These are phyloP conservation scores for Antechinus stuartii DNA, from an alignment of 2,113 vertebrate genomes.

Conservation along the genomic window DNA sequence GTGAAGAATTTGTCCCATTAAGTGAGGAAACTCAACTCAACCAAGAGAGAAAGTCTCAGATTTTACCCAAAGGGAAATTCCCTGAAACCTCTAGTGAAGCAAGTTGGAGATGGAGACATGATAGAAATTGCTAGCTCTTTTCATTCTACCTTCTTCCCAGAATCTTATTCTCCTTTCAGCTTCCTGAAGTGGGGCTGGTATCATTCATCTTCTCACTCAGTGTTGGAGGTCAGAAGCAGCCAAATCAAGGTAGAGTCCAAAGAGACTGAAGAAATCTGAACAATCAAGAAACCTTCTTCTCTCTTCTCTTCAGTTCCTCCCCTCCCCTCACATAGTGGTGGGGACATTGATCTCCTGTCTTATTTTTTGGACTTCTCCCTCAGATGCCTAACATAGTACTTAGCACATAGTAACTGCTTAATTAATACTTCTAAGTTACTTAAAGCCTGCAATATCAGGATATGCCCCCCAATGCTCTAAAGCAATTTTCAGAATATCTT, in stretches of 20 bases:
- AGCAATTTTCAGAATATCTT: conserved; percentile 69
- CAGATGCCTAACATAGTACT: background rate
- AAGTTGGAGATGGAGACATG: background rate
- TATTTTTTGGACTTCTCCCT: background rate
- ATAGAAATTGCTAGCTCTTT: background rate
- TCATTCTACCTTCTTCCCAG: background rate
- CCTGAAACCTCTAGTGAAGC: background rate
- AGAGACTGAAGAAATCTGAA: background rate
- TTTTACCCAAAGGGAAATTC: background rate
- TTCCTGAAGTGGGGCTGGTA: background rate
- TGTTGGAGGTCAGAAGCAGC: background rate
- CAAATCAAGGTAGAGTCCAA: background rate
- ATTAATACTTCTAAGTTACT: background rate
- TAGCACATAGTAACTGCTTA: background rate
- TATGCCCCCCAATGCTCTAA: conserved; percentile 41
- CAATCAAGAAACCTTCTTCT: background rate
- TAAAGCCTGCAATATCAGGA: conserved; percentile 40
- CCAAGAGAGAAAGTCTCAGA: background rate
- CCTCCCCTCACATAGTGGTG: background rate
- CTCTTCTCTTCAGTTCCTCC: background rate
- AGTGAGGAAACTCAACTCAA: background rate
- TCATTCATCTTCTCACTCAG: background rate
- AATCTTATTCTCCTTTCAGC: background rate
- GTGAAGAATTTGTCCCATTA: background rate
- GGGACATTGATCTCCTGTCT: background rate